Conservation (phyloP, 2,113 vertebrate genomes). For the Pseudorasbora parva region DNA sequence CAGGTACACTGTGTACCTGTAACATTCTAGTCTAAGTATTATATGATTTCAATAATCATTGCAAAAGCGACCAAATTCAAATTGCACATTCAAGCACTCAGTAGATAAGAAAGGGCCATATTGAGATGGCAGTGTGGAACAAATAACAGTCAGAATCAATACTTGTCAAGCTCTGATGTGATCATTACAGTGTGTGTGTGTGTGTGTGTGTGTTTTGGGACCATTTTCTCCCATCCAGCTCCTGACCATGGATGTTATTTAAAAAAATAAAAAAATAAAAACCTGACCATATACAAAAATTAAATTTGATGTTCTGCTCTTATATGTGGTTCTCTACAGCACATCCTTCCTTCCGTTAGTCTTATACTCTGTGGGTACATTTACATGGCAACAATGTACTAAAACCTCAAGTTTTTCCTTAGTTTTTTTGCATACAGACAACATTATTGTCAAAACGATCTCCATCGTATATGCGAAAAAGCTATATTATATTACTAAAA, state of each 20-base stretch:
- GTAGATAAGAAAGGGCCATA: background rate
- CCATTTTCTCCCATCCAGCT: background rate
- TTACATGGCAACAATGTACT: too few relatives aligned
- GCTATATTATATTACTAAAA: too few relatives aligned
- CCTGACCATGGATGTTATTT: background rate
- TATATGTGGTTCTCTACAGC: background rate
- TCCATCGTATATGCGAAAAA: too few relatives aligned
- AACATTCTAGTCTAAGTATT: background rate
- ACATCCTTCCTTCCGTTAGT: background rate
- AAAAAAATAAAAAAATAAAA: background rate
- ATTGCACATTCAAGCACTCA: background rate
- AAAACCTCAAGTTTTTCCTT: too few relatives aligned
- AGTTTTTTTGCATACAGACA: too few relatives aligned
- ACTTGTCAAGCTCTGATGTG: conserved; percentile 21
- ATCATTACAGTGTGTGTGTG: background rate
- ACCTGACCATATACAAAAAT: background rate
- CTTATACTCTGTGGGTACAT: too few relatives aligned
- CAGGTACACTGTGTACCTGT: conserved; percentile 33
- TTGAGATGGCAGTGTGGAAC: conserved; percentile 8
- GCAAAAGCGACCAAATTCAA: conserved; percentile 13
- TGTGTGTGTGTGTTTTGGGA: background rate
- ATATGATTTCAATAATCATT: conserved; percentile 8
- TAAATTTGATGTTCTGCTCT: background rate
- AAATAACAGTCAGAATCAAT: conserved; percentile 37
- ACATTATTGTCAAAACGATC: too few relatives aligned